Evolutionary conservation across 35 echinoderm and acorn worm species (phyloP), one percentile per base, ranked within the genome.

Genomic region (Ophioderma brevispina): DNA sequence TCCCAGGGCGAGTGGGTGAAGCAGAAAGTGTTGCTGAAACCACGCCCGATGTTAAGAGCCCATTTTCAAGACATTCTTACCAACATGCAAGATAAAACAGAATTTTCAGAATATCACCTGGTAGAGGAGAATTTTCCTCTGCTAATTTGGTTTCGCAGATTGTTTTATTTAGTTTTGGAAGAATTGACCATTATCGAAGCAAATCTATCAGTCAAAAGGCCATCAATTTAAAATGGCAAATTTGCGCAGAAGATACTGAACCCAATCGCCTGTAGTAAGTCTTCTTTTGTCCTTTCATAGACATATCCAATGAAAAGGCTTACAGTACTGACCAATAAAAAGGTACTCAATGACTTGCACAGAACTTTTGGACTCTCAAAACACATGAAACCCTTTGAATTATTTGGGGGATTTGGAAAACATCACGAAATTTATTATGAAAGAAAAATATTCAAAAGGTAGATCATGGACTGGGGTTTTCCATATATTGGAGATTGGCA

Each of bases 401-500:
- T 3, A 15, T 70, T 3, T 30, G n/a, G 59, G 59, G 59, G 59
- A 91, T 78, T 76, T 84, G n/a, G 2, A 91, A 91, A 37, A 95
- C 94, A 30, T 87, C n/a, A n/a, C 82, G 19, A 38, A 55, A 40
- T 21, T 52, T 38, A 52, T 95, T 17, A 37, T 92, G 13, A 87
- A 92, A 38, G 39, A 92, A 11, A 88, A 88, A 39, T 42, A 55
- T 55, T 84, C 91, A 18, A 84, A 88, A 88, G 63, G 78, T 55
- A 13, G 59, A 33, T 78, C 23, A 25, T 95, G 39, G 84, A 78
- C 15, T 91, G 85, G 84, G 31, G 91, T 31, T 25, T 96, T 19
- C 90, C 90, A 23, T 96, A 79, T 39, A 11, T 75, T 37, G 90
- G 90, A 15, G 87, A 96, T 35, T 96, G 90, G 94, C 94, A 96